Percentiles rank a stretch among this genome's conserved stretches.
Evolutionary conservation across 2,113 vertebrate species (phyloP).

Genomic region (Herpetotheres cachinnans): DNA sequence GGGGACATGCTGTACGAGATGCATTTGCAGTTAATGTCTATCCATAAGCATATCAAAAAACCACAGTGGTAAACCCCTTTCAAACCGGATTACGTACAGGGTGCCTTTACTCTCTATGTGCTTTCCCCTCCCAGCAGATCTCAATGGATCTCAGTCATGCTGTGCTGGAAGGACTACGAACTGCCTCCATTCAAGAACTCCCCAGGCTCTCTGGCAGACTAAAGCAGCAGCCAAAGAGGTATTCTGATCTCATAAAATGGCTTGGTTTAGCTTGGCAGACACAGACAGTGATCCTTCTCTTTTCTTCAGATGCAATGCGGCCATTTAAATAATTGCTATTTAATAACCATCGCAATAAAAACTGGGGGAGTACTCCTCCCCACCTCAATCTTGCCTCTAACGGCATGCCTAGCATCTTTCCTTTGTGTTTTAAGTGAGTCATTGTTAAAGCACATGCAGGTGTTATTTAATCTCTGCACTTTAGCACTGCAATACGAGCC

Average conservation of each 20-base stretch:
- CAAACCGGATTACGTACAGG: accelerated
- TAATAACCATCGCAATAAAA: neutral
- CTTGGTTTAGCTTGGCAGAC: neutral
- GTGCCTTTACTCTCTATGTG: neutral
- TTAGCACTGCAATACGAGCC: neutral
- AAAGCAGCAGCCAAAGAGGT: neutral
- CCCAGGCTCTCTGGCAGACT: neutral
- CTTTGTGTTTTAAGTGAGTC: accelerated
- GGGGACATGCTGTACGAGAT: neutral
- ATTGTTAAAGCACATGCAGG: neutral
- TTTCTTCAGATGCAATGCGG: neutral
- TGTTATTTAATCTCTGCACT: too few species aligned
- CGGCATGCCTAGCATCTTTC: neutral
- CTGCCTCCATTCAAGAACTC: neutral
- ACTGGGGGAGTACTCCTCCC: neutral
- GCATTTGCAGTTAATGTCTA: neutral
- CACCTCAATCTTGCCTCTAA: neutral
- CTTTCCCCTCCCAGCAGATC: neutral
- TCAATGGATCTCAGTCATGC: accelerated
- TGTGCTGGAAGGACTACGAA: neutral
- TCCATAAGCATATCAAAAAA: neutral
- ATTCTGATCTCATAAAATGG: neutral
- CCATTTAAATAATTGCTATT: neutral
- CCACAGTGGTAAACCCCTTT: neutral
- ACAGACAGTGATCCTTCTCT: neutral